Conservation (phyloP, 2,797 vertebrate species). For the Sebastolobus alascanus region DNA sequence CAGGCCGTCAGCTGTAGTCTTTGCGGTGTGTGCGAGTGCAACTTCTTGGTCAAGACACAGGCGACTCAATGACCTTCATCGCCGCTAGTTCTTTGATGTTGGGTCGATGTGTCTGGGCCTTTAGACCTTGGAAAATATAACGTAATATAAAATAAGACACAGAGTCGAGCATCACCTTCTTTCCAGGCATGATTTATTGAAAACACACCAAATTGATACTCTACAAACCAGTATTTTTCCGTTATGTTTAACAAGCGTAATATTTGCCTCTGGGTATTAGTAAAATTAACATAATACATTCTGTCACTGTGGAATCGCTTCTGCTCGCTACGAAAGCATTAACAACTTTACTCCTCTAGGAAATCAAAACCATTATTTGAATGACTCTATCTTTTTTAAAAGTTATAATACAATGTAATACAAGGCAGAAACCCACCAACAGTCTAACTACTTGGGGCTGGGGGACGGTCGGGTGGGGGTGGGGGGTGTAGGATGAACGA, state of each 20-base stretch:
- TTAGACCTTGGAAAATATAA: background rate
- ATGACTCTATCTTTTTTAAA: constrained; percentile 84
- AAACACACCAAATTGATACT: constrained; percentile 98
- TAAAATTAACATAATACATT: constrained; percentile 96
- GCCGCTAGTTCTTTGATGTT: too few relatives aligned
- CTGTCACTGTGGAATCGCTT: constrained; percentile 90
- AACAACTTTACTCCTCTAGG: constrained; percentile 84
- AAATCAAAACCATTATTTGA: constrained; percentile 85
- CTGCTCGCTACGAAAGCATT: constrained; percentile 89
- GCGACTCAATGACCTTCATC: too few relatives aligned
- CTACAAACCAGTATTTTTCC: constrained; percentile 94
- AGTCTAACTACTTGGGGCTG: constrained; percentile 88
- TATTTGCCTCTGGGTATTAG: constrained; percentile 93
- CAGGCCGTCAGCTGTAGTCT: too few relatives aligned
- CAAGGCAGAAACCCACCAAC: constrained; percentile 91
- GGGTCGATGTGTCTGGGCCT: too few relatives aligned
- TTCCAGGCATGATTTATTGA: constrained; percentile 98
- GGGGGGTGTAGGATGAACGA: constrained; percentile 64
- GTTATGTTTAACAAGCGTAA: constrained; percentile 91
- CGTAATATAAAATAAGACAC: constrained; percentile 48
- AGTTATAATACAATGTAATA: constrained; percentile 95
- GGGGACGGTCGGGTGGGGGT: constrained; percentile 3
- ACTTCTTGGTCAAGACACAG: too few relatives aligned
- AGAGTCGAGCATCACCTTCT: constrained; percentile 63
- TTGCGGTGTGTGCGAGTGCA: too few relatives aligned